Evolutionary conservation across 2,888 invertebrate genomes (phyloP), one percentile per base, ranked within the genome.

Genomic region (Hirudinaria manillensis): DNA sequence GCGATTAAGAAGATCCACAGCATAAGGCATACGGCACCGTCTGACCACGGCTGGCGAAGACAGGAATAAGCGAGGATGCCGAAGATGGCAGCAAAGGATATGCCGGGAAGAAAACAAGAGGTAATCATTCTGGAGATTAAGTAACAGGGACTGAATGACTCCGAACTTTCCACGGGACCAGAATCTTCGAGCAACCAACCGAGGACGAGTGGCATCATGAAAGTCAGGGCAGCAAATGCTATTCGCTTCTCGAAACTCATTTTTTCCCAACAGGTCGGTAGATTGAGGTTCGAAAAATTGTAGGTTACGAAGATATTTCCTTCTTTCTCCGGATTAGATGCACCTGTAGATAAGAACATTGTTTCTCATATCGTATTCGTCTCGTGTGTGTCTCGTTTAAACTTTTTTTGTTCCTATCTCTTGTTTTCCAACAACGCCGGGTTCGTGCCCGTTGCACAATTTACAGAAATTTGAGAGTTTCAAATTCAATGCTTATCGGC

Each of bases 71-170:
- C n/a, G 29, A 61, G 21, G 61, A 61, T 27, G n/a, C 61, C 61
- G 29, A 61, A 61, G 61, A 61, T 61, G 61, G 61, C 61, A 7
- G 61, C 61, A 61, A 61, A 61, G 61, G 61, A 61, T 27, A 24
- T 61, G 61, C 61, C 13, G 29, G 61, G 61, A 10, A 61, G 61
- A 61, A 61, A 29, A 61, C 61, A 61, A 10, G 61, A 61, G 24
- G n/a, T 61, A 10, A 61, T 61, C 7, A 61, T 27, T 27, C 24
- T 61, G 1, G 61, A 61, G 29, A 45, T 16, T 16, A 45, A 45
- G 16, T 16, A 45, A 16, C 45, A 45, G 45, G 45, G 45, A 45
- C 13, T 45, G 16, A 45, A 45, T 45, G 10, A 45, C 13, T 1
- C 16, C 10, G 45, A 45, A 16, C 45, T 7, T 45, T 45, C 45